These are phyloP conservation scores for Hassar affinis DNA, from an alignment of 2,113 vertebrate species.

Conservation along the genomic window DNA sequence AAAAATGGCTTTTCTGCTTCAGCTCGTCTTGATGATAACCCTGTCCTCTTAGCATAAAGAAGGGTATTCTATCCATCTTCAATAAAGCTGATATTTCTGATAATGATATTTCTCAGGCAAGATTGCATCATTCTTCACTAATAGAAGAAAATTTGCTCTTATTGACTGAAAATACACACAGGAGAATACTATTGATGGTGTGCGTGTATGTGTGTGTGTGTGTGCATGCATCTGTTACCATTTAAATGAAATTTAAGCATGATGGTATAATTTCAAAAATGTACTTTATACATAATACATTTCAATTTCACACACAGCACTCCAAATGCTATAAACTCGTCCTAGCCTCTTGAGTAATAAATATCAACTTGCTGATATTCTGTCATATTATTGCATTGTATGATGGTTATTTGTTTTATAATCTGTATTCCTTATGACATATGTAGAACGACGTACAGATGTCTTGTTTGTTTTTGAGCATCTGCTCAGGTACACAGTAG, in stretches of 20 bases:
- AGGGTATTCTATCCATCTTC: not conserved
- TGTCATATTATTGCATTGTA: not conserved
- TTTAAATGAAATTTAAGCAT: not conserved
- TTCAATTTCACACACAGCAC: not conserved
- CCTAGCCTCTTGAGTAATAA: not conserved
- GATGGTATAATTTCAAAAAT: not conserved
- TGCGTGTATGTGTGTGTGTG: not conserved
- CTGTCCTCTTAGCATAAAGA: not conserved
- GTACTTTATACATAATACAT: accelerated
- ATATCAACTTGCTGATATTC: not conserved
- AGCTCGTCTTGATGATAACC: not conserved
- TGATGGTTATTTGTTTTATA: not conserved
- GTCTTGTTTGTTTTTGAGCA: conserved; percentile 4
- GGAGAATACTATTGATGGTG: not conserved
- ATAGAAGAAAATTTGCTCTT: not conserved
- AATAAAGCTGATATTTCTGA: not conserved
- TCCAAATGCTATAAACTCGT: not conserved
- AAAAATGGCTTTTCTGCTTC: not conserved
- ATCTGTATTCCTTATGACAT: not conserved
- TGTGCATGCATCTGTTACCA: not conserved
- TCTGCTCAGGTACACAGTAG: conserved; percentile 16
- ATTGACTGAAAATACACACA: not conserved
- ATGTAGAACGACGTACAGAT: not conserved
- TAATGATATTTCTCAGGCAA: not conserved
- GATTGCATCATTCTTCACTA: not conserved